Base-by-base conservation (phyloP, 2,888 invertebrate genomes). In the Baronia brevicornis region DNA sequence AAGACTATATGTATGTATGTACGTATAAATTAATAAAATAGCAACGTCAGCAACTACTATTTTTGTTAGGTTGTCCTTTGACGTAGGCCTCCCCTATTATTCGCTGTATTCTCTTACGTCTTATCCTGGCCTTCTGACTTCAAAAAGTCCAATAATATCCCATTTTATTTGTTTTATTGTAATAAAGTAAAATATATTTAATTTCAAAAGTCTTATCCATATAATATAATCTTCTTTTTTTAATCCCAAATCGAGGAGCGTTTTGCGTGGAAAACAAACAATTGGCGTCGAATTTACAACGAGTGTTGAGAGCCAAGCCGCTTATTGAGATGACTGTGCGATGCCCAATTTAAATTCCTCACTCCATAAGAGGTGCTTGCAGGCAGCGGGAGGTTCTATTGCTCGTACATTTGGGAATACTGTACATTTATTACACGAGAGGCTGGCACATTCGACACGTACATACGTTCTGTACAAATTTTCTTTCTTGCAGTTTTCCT, bases 241-340 rank as follows among this genome's bases (percentile, higher is more conserved):
- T 56, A 46, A 52, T 35, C 39, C 22, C 29, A 44, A 46, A 59
- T 48, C 60, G 53, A 54, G 53, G 39, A 60, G 57, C 54, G 46
- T 70, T 71, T 63, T 63, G 64, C 60, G 66, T 67, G 50, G 60
- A 69, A 62, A 71, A 73, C 66, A 69, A 74, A 75, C 73, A 73
- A 78, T 72, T 69, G 67, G 51, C 61, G 53, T 58, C 38, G 60
- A 73, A 75, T 79, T 75, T 77, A 79, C 66, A 71, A 70, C 54
- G 44, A 48, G 56, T 55, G 62, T 57, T 58, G 58, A 61, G 63
- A 67, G 78, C 74, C 74, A 78, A 77, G 68, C 68, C 65, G 71
- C 74, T 79, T 77, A 78, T 78, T 77, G 72, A 67, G 66, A 70
- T 61, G 65, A 54, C 62, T 60, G 54, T 55, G 53, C 54, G 48